Evolutionary conservation across 64 coral and sea anemone species (phyloP), one percentile per base, ranked within the genome.

Genomic region (Porites lutea): DNA sequence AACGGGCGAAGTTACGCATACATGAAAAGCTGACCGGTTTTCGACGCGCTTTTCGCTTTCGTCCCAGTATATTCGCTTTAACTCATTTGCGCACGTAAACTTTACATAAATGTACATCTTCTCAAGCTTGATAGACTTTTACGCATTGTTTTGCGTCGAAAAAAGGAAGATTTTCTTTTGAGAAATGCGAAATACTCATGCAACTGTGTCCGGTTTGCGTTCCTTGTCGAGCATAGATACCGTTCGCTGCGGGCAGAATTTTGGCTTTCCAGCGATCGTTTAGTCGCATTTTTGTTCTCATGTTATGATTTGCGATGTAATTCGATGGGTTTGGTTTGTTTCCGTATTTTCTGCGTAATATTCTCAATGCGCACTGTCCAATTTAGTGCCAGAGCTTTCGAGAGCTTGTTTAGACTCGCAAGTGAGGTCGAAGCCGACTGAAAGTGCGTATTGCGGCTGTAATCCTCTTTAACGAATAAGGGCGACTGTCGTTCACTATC

Each of bases 331-430:
- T 8, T 51, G 23, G 81, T 8, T 65, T 37, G 11, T 51, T 2
- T 10, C 61, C 3, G 46, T 84, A 50, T 52, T 68, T 78, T 84
- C 52, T 48, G 14, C 15, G 15, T 8, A 47, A 47, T 52, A 23
- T 68, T 68, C 5, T 21, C 19, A 46, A 53, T 84, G 81, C 81
- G 81, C 81, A 84, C 81, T 14, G 4, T 20, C 20, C 13, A 84
- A 64, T 69, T 19, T 1, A 76, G 48, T 76, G 48, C 12, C 37
- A 8, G 23, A 19, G 79, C 59, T 64, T 82, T 82, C 79, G 63
- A 84, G 13, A 16, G 61, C 81, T 84, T 84, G 81, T 84, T 84
- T 48, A 64, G 81, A 69, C 81, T 47, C 81, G 21, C 47, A 68
- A 18, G 18, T 52, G 59, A 14, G 44, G 2, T 67, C 46, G 45